Percentiles rank a stretch among this genome's conserved stretches.
Conservation (phyloP, 35 echinoderm and acorn worm species). For the Apostichopus japonicus region DNA sequence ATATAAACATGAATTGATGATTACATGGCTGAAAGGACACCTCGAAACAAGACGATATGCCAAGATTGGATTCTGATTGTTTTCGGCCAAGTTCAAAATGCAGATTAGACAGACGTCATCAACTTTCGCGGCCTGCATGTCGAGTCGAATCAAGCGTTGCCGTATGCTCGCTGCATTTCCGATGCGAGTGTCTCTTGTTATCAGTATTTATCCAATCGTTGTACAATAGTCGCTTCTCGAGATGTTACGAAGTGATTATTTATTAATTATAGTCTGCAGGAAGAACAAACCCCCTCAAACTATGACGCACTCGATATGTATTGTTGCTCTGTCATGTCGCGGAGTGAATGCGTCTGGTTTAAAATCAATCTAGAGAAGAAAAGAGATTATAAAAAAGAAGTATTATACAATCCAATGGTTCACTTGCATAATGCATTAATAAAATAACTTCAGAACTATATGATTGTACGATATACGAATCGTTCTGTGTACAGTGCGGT, state of each 20-base stretch:
- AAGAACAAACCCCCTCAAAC: background rate
- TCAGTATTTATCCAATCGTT: slow-evolving; percentile 29
- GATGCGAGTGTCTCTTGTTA: background rate
- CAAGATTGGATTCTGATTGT: slow-evolving; percentile 33
- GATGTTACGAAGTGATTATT: slow-evolving; percentile 32
- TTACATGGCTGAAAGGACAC: slow-evolving; percentile 50
- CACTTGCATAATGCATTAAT: too few species aligned
- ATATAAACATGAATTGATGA: slow-evolving; percentile 62
- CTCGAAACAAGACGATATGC: slow-evolving; percentile 31
- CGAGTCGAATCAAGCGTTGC: slow-evolving; percentile 9
- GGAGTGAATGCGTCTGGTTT: background rate
- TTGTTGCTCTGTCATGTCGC: background rate
- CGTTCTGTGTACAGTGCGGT: too few species aligned
- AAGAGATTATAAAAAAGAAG: background rate
- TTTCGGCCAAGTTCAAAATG: slow-evolving; percentile 45
- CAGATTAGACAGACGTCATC: background rate
- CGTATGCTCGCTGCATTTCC: background rate
- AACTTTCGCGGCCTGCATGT: background rate
- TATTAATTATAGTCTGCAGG: slow-evolving; percentile 43
- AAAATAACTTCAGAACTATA: too few species aligned
- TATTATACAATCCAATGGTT: too few species aligned
- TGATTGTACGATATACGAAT: too few species aligned
- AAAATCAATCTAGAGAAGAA: background rate
- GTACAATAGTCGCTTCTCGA: background rate
- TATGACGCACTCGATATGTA: background rate